phyloP scores from a whole-genome alignment of 1,140 invertebrate species.

The Drosophila sp. region DNA sequence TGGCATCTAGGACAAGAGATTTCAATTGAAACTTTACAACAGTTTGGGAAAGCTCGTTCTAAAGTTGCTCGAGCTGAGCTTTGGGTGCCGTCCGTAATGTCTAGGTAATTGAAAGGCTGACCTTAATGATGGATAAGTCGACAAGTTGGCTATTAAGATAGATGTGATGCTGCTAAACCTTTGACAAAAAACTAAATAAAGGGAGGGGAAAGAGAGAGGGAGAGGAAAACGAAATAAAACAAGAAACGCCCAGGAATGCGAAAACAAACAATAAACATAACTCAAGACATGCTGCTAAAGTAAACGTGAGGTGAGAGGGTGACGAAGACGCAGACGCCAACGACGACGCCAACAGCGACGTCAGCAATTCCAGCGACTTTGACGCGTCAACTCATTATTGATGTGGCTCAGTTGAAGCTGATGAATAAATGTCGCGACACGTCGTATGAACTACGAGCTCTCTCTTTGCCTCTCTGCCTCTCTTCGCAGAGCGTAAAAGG shows the following conservation, averaged over 20 bases:
- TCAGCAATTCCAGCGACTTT: neutral
- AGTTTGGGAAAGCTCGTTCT: slow-evolving; percentile 13
- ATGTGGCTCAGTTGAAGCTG: slow-evolving; percentile 46
- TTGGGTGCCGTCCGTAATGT: slow-evolving; percentile 4
- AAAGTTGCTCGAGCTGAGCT: slow-evolving; percentile 11
- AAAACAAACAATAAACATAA: slow-evolving; percentile 55
- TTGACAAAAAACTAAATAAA: slow-evolving; percentile 15
- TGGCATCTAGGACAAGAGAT: slow-evolving; percentile 16
- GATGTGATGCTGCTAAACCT: slow-evolving; percentile 37
- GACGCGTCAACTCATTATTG: slow-evolving; percentile 43
- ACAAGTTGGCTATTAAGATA: slow-evolving; percentile 28
- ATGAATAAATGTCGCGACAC: slow-evolving; percentile 57
- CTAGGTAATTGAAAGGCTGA: slow-evolving; percentile 49
- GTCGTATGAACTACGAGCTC: slow-evolving; percentile 26
- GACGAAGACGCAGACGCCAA: slow-evolving; percentile 2
- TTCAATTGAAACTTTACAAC: slow-evolving; percentile 12
- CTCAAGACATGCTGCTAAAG: slow-evolving; percentile 43
- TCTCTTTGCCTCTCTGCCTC: neutral
- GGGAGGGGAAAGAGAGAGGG: neutral
- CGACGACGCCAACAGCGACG: slow-evolving; percentile 2
- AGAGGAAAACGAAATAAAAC: slow-evolving; percentile 1
- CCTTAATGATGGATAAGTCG: slow-evolving; percentile 59
- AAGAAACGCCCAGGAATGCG: slow-evolving; percentile 47
- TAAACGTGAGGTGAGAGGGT: slow-evolving; percentile 38
- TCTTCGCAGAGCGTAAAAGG: slow-evolving; percentile 23